Conservation (phyloP, 2,888 invertebrate species). For the Drosophila anomalipes region DNA sequence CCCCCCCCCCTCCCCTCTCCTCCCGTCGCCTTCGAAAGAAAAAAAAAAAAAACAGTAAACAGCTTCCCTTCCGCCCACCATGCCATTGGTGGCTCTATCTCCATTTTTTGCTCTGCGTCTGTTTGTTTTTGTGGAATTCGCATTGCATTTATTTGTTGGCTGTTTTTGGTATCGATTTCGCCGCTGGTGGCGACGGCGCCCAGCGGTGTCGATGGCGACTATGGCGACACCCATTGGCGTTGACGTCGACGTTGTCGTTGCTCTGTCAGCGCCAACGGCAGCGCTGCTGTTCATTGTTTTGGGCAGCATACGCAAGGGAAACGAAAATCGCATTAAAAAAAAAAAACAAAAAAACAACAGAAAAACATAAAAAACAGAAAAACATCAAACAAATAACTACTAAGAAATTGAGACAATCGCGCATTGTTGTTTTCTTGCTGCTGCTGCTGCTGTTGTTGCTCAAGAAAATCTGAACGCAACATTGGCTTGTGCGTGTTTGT, state of each 20-base stretch:
- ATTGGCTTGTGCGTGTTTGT: constrained; percentile 20
- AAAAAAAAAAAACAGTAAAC: background rate
- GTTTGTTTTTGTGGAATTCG: constrained; percentile 28
- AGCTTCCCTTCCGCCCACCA: constrained; percentile 1
- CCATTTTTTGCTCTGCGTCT: background rate
- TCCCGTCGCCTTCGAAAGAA: background rate
- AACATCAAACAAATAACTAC: constrained; percentile 4
- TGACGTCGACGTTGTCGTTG: constrained; percentile 18
- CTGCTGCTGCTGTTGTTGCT: background rate
- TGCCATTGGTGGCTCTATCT: background rate
- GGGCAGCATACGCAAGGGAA: constrained; percentile 55
- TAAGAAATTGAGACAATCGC: constrained; percentile 36
- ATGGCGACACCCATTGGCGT: constrained; percentile 43
- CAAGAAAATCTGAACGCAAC: constrained; percentile 24
- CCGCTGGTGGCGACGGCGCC: constrained; percentile 32
- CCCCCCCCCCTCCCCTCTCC: background rate
- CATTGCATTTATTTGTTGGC: constrained; percentile 48
- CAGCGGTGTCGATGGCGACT: constrained; percentile 31
- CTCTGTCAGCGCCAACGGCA: constrained; percentile 7
- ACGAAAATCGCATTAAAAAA: constrained; percentile 47
- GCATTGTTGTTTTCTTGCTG: constrained; percentile 28
- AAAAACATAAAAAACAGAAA: too few species aligned
- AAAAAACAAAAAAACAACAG: background rate
- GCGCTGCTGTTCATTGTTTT: constrained; percentile 41
- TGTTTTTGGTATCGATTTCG: constrained; percentile 54